These are phyloP conservation scores for Syrrhaptes paradoxus DNA, from an alignment of 2,113 vertebrate species.

Conservation along the genomic window DNA sequence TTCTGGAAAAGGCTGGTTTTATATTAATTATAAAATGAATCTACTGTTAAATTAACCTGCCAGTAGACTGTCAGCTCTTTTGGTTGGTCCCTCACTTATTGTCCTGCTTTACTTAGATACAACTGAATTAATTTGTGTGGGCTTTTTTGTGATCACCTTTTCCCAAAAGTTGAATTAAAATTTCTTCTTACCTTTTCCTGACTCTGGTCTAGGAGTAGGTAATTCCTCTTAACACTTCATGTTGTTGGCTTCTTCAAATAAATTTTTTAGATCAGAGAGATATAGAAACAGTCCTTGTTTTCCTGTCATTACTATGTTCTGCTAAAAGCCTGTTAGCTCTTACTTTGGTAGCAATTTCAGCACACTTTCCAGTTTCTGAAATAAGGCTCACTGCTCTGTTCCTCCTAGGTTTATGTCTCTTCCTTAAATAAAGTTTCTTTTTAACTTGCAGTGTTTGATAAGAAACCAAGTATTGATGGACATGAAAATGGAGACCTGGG, in stretches of 20 bases:
- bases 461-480: constrained; percentile 83
- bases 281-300: not conserved
- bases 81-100: not conserved
- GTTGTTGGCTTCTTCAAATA: not conserved
- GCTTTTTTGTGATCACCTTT: not conserved
- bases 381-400: not conserved
- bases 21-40: not conserved
- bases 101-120: constrained; percentile 7
- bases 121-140: not conserved
- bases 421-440: constrained; percentile 9
- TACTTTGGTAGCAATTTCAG: not conserved
- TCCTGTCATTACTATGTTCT: not conserved
- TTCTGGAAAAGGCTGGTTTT: not conserved
- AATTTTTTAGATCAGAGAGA: not conserved
- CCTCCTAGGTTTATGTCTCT: not conserved
- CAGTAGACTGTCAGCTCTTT: not conserved
- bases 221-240: not conserved
- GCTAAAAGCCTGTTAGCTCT: not conserved
- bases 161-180: not conserved
- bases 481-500: constrained; percentile 88
- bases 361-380: not conserved
- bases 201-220: not conserved
- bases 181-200: not conserved
- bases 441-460: constrained; percentile 84
- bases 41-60: constrained; percentile 8